These are phyloP conservation scores for Himalopsyche japonica DNA, from an alignment of 2,888 invertebrate genomes.

Conservation along the genomic window DNA sequence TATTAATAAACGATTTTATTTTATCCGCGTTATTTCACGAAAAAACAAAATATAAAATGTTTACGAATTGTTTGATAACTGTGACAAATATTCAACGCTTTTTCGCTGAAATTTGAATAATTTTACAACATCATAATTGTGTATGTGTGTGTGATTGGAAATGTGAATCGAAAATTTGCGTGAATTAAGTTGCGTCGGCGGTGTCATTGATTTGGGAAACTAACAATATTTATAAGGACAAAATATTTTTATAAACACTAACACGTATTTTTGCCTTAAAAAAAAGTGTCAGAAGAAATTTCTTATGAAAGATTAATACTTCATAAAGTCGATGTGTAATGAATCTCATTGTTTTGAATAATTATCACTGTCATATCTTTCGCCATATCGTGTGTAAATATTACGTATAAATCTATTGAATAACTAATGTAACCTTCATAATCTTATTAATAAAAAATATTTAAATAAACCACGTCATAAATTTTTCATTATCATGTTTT, in stretches of 20 bases:
- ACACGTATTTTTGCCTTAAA: neutral
- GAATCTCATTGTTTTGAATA: slow-evolving; percentile 9
- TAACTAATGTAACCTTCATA: neutral
- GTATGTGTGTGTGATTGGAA: neutral
- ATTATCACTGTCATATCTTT: slow-evolving; percentile 14
- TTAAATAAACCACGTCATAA: neutral
- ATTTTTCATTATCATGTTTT: too few relatives aligned
- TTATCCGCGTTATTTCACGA: neutral
- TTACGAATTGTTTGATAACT: neutral
- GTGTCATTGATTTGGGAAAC: neutral
- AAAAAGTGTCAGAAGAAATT: neutral
- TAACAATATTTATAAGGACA: neutral
- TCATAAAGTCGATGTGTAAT: slow-evolving; percentile 8
- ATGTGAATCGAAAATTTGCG: neutral
- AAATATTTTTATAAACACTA: neutral
- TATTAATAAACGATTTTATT: neutral
- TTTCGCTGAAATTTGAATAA: neutral
- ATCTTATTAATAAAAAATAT: neutral
- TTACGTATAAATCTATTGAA: neutral
- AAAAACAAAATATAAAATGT: neutral
- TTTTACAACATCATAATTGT: neutral
- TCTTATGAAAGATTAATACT: neutral
- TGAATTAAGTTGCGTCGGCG: neutral
- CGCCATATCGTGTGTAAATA: slow-evolving; percentile 16
- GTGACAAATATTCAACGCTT: neutral